Evolutionary conservation across 2,888 invertebrate species (phyloP).

Genomic region (Cryptocephalus moraei): DNA sequence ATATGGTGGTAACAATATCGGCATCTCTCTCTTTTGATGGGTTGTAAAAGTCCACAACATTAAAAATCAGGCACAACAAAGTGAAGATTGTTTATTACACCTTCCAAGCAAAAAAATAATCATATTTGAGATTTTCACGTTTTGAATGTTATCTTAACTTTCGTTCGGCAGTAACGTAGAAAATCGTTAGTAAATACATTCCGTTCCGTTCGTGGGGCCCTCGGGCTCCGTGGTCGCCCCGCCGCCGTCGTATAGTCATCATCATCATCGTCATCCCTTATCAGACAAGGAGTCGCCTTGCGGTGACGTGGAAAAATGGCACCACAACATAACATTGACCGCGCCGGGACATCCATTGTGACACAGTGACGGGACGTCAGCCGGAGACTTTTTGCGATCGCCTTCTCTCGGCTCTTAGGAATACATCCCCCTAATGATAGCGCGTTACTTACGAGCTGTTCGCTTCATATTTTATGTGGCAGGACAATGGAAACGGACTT

Average conservation of each 20-base stretch:
- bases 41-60: no score
- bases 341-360: slow-evolving; percentile 29
- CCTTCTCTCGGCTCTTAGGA: slow-evolving; percentile 3
- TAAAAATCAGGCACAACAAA: no score
- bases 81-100: no score
- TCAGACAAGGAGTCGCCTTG: slow-evolving; percentile 36
- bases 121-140: no score
- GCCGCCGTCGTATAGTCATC: slow-evolving; percentile 6
- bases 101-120: no score
- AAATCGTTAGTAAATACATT: no score
- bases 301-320: slow-evolving; percentile 38
- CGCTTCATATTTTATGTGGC: slow-evolving; percentile 12
- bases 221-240: neutral
- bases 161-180: no score
- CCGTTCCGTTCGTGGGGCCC: neutral
- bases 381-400: slow-evolving; percentile 9
- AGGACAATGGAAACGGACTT: neutral
- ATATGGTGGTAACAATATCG: no score
- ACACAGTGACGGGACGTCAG: slow-evolving; percentile 22
- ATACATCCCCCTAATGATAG: slow-evolving; percentile 13
- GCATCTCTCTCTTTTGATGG: no score
- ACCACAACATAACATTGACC: slow-evolving; percentile 37
- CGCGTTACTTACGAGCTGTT: slow-evolving; percentile 17
- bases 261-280: slow-evolving; percentile 26
- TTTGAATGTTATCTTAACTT: no score